Evolutionary conservation across 92 coral and sea anemone genomes (phyloP), one percentile per base, ranked within the genome.

Genomic region (Blastomussa wellsi): DNA sequence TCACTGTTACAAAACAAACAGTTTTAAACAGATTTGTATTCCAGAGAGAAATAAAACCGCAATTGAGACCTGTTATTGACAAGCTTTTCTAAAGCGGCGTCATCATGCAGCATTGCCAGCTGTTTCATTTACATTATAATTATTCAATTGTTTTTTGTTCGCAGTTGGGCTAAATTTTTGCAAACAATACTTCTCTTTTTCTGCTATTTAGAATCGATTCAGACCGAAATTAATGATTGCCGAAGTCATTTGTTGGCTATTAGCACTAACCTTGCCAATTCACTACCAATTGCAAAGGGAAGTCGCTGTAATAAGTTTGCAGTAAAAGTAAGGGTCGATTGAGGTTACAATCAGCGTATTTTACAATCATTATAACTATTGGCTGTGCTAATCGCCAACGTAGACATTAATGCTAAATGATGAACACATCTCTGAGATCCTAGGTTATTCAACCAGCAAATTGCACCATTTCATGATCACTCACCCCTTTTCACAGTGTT

Each of bases 1-100:
- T 32, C 65, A 80, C 84, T 42, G 42, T 42, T 41, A 80, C 75
- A 41, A 66, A 65, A 69, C 75, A 80, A 66, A 80, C 62, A 52
- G 28, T 55, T 53, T 42, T 16, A 51, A 36, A 28, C 78, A 42
- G 78, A 71, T 81, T 72, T 26, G 65, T 81, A 24, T 72, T 52
- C 70, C 52, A 69, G 28, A 71, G 17, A 38, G 42, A 60, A 29
- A 79, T 44, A 79, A 60, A 62, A 17, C 31, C 74, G 41, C 57
- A 10, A 39, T 26, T 62, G 28, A 35, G 48, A 28, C 44, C 26
- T 38, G 33, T 19, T 67, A 67, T 20, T 67, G 76, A 67, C 75
- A 81, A 79, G 72, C 38, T 36, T 67, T 38, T 79, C 41, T 16
- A 78, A n/a, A 37, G 82, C 32, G 36, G 82, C 57, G 55, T 29